Evolutionary conservation across 1,140 invertebrate genomes (phyloP), one percentile per base, ranked within the genome.

Genomic region (Cydia strobilella): DNA sequence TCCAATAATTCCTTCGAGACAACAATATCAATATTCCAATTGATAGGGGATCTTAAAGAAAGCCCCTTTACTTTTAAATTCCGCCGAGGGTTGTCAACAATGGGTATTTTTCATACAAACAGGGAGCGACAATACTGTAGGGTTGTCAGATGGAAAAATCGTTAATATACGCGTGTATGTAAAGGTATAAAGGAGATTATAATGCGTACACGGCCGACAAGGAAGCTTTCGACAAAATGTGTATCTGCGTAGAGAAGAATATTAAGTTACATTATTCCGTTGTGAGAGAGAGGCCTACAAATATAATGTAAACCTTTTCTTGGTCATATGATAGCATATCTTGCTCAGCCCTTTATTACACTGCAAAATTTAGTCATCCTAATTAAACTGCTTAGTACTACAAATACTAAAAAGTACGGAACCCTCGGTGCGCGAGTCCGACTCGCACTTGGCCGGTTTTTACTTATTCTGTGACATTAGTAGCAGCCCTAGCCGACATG

Each of bases 61-160:
- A 23, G 54, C 31, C 27, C 65, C 65, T 35, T 39, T 65, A 65
- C 63, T 69, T 75, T 75, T 72, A 75, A 75, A 75, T 31, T 75
- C 74, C 72, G 35, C 27, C 63, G 25, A 51, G 74, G 74, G 74
- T 7, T 35, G 48, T 42, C 42, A 27, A 75, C 74, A 75, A 75
- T 42, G 65, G 65, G 65, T 75, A 69, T 72, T 75, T 75, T 72
- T 75, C 74, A 71, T 63, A 76, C 48, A 76, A 51, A 62, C 59
- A 75, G 77, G 51, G 65, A 39, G 63, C 39, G 73, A 77, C 65
- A 35, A 35, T 69, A 42, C 25, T 39, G n/a, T 39, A 69, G 65
- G 65, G 65, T 39, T 69, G 65, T 39, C 15, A 39, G 15, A 65
- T 39, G 31, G 65, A 69, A 42, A 18, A 69, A 27, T 69, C 65